Base-by-base conservation (phyloP, 2,113 vertebrate species). In the Amblyopsis rosae region DNA sequence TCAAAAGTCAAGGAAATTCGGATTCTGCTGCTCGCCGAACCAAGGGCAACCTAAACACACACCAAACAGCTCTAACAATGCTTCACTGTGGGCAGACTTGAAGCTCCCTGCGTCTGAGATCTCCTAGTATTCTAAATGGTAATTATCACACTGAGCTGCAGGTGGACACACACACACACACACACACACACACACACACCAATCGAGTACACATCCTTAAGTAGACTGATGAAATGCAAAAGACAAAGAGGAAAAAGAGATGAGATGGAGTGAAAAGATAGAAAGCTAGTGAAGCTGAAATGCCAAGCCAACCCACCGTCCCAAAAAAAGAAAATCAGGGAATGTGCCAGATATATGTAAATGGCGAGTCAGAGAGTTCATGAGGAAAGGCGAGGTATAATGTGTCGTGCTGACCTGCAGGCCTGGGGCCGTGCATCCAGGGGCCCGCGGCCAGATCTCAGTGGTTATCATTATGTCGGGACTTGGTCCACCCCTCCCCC, bases 1-100 rank as follows among this genome's bases (percentile, higher is more conserved):
- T 91, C 92, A 93, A 86, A 92, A 93, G 93, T 93, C 92, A 92
- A 93, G 89, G 88, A 91, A 91, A 92, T 91, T 91, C 85, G 75
- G 87, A 93, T 92, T 91, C 86, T 69, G 84, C 80, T 75, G 87
- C 80, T 74, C 75, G 79, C 84, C 79, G 70, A 77, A 82, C 80
- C 86, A 85, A 88, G 88, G 84, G 86, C 85, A 85, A 41, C 72
- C 73, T 78, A 88, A 90, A 90, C 87, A 86, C 85, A 87, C 87
- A 84, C 91, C 87, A 90, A 89, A 89, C 87, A 84, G 79, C 85
- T 86, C 84, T 80, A 83, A 84, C 73, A 81, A 86, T 86, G 87
- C 87, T 59, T 85, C 62, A 33, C 80, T 68, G 77, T 87, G 84
- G 82, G 86, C 86, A 90, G 91, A 91, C 87, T 85, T 82, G 63